A percentile compares a stretch with the other conserved stretches of the same genome.
phyloP scores from a whole-genome alignment of 2,888 invertebrate species.

The Drosophila demipolita region DNA sequence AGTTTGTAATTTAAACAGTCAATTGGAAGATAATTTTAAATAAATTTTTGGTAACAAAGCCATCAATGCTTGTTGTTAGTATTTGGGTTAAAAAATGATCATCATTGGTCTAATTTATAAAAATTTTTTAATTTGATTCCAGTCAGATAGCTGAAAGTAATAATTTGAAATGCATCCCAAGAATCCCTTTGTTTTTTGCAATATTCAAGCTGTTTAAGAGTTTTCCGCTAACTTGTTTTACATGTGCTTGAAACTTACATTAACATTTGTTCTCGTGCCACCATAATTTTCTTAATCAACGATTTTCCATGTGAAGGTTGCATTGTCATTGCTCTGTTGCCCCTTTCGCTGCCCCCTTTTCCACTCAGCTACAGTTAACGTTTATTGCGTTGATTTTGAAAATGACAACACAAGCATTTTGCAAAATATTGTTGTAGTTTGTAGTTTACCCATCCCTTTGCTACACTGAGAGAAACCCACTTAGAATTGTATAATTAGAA shows the following conservation, averaged over 20 bases:
- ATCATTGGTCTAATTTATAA: neutral
- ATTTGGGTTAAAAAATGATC: neutral
- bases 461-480: neutral
- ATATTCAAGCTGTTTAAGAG: neutral
- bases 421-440: slow-evolving; percentile 3
- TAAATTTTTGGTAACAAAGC: no score
- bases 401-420: slow-evolving; percentile 59
- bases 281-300: slow-evolving; percentile 83
- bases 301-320: slow-evolving; percentile 85
- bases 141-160: neutral
- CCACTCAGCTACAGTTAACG: slow-evolving; percentile 6
- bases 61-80: neutral
- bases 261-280: slow-evolving; percentile 30
- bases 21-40: neutral
- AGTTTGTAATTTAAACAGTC: neutral
- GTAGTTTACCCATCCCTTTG: slow-evolving; percentile 5
- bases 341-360: neutral
- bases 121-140: neutral
- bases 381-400: slow-evolving; percentile 65
- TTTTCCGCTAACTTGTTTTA: neutral
- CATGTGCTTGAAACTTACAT: slow-evolving; percentile 10
- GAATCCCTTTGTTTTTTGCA: neutral
- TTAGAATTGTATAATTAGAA: neutral
- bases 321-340: slow-evolving; percentile 49
- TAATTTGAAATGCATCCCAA: neutral